These are phyloP conservation scores for Myripristis jacobus DNA, from an alignment of 2,797 vertebrate genomes.

Conservation along the genomic window DNA sequence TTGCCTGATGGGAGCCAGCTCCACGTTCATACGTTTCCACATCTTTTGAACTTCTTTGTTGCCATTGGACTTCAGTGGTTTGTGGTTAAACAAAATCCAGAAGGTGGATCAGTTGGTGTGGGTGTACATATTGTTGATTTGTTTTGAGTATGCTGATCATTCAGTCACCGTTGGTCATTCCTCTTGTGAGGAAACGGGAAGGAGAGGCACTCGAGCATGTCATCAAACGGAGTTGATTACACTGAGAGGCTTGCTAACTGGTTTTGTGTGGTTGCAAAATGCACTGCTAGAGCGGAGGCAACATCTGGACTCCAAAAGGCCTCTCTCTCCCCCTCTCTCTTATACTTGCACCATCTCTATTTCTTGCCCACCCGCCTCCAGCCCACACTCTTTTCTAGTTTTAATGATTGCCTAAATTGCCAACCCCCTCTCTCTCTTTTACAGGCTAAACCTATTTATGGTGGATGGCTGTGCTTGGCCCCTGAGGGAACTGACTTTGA, in stretches of 20 bases:
- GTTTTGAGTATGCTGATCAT: neutral
- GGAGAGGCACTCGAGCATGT: conserved; percentile 27
- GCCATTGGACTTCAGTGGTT: conserved; percentile 5
- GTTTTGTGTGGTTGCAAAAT: conserved; percentile 49
- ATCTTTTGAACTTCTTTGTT: conserved; percentile 26
- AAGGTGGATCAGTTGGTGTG: conserved; percentile 6
- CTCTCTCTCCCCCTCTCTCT: conserved; percentile 20
- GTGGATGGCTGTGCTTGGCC: conserved; percentile 89
- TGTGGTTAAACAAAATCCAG: conserved; percentile 28
- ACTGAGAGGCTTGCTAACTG: conserved; percentile 32
- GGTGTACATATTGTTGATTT: conserved; percentile 9
- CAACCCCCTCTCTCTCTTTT: conserved; percentile 59
- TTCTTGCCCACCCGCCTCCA: conserved; percentile 35
- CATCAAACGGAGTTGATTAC: conserved; percentile 54
- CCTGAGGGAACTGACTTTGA: conserved; percentile 89
- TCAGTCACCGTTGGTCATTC: conserved; percentile 4
- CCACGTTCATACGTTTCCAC: conserved; percentile 31
- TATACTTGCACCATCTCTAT: conserved; percentile 38
- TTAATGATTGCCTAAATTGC: conserved; percentile 79
- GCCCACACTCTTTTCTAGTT: conserved; percentile 55
- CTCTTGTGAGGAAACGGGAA: conserved; percentile 37
- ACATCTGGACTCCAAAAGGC: conserved; percentile 71
- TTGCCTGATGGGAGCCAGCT: conserved; percentile 1
- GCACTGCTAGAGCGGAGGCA: conserved; percentile 41
- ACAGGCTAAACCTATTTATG: conserved; percentile 90